phyloP scores from a whole-genome alignment of 92 coral and sea anemone genomes.

The Virgularia gustaviana region DNA sequence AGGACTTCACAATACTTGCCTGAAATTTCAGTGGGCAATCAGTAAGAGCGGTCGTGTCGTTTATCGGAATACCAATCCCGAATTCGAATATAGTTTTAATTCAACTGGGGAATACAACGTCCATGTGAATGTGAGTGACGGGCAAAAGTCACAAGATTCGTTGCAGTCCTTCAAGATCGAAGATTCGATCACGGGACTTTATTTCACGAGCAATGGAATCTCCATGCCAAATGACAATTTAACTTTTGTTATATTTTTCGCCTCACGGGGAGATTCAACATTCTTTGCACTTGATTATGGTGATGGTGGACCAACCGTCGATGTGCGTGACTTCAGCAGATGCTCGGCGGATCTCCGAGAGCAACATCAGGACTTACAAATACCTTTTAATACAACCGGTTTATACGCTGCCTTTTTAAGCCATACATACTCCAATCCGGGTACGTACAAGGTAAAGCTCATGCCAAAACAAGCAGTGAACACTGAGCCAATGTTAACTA shows the following conservation, averaged over 20 bases:
- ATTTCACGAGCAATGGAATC: conserved; percentile 60
- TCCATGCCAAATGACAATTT: conserved; percentile 53
- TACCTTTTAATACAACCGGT: conserved; percentile 62
- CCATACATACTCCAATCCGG: conserved; percentile 43
- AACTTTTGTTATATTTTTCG: conserved; percentile 69
- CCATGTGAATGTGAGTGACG: conserved; percentile 48
- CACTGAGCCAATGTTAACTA: conserved; percentile 39
- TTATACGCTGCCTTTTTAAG: conserved; percentile 52
- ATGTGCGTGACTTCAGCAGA: conserved; percentile 3
- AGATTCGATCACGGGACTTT: conserved; percentile 65
- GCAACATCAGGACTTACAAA: conserved; percentile 34
- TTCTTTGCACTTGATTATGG: conserved; percentile 60
- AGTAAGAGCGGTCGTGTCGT: conserved; percentile 4
- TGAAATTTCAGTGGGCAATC: conserved; percentile 62
- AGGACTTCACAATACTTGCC: conserved; percentile 54
- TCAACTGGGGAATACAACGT: conserved; percentile 63
- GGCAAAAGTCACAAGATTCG: neutral
- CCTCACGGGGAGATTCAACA: conserved; percentile 61
- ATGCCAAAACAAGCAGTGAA: conserved; percentile 61
- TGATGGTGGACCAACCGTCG: conserved; percentile 28
- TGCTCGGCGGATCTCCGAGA: conserved; percentile 17
- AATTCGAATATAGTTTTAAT: conserved; percentile 54
- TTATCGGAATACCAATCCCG: neutral
- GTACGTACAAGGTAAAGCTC: conserved; percentile 54
- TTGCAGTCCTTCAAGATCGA: conserved; percentile 28